Evolutionary conservation across 2,888 invertebrate genomes (phyloP), one percentile per base, ranked within the genome.

Genomic region (Heliconius ethilla): DNA sequence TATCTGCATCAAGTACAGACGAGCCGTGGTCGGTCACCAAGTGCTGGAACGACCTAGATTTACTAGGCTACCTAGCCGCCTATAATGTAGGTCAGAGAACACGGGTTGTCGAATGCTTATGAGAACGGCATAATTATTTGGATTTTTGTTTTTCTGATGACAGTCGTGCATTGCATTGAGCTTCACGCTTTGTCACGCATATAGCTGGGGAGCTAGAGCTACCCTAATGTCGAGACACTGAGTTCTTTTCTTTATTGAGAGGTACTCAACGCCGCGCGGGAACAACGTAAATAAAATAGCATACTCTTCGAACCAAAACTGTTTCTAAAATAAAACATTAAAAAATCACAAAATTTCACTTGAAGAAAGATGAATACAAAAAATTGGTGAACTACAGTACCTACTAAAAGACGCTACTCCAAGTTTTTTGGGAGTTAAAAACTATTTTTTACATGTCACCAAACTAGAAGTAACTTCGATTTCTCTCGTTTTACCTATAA

Each of bases 41-140:
- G 72, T 75, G 83, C 84, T 85, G 82, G 81, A 85, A 84, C 85
- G 84, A 81, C 82, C 77, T 67, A 75, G 75, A 73, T 79, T 33
- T 15, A 6, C 67, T 13, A 40, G 73, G 75, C 33, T 37, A 75
- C 75, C 77, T 79, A 73, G 75, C 77, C 81, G 82, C 83, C 83
- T 79, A 55, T 65, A 65, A 78, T 66, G 75, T 78, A 55, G 78
- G 78, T 78, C 78, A 75, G 45, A 70, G 62, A 55, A 27, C 29
- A 66, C 65, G 51, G 25, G 65, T 51, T 70, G 70, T 76, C 33
- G 40, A 65, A 76, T 63, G 2, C 13, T n/a, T 70, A 27, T 7
- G 27, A 72, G 63, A 72, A 37, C 29, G 18, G 51, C 33, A 65
- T 72, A 29, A 55, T 55, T 33, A 13, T 29, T 27, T 7, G 40